Conservation (phyloP, 2,797 vertebrate species). For the Poecilia gillii region DNA sequence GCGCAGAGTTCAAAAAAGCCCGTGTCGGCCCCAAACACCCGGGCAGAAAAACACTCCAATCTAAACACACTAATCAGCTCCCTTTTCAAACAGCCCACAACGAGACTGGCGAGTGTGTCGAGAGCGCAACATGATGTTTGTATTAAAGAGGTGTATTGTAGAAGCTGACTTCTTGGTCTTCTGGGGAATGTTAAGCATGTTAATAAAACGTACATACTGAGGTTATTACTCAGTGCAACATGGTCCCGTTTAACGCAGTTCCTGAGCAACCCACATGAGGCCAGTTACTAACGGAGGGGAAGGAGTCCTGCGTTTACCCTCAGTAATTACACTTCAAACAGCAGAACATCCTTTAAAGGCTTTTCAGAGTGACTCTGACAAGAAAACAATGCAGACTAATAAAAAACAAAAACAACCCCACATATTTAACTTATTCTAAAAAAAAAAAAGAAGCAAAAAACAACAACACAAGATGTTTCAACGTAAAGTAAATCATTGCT, state of each 20-base stretch:
- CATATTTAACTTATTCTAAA: conserved; percentile 30
- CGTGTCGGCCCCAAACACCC: conserved; percentile 24
- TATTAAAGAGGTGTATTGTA: conserved; percentile 68
- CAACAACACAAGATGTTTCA: conserved; percentile 13
- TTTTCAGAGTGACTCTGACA: conserved; percentile 15
- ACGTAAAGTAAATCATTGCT: conserved; percentile 55
- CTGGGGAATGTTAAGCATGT: conserved; percentile 73
- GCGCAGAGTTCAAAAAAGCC: conserved; percentile 39
- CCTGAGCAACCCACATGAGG: conserved; percentile 39
- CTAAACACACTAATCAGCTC: conserved; percentile 26
- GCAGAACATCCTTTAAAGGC: conserved; percentile 18
- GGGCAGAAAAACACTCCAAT: neutral
- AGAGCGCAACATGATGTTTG: conserved; percentile 73
- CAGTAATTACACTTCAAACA: conserved; percentile 49
- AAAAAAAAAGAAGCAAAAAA: too few species aligned
- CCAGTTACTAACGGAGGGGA: conserved; percentile 43
- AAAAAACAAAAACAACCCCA: neutral
- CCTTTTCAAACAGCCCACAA: conserved; percentile 55
- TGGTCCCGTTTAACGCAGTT: conserved; percentile 69
- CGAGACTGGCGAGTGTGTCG: conserved; percentile 60
- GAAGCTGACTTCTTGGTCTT: conserved; percentile 70
- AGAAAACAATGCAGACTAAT: conserved; percentile 20
- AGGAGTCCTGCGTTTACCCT: conserved; percentile 25
- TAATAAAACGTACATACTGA: conserved; percentile 75
- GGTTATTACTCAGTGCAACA: conserved; percentile 66